A percentile compares a stretch with the other conserved stretches of the same genome.
phyloP scores from a whole-genome alignment of 1,140 invertebrate species.

The Drosophila kohkoa region DNA sequence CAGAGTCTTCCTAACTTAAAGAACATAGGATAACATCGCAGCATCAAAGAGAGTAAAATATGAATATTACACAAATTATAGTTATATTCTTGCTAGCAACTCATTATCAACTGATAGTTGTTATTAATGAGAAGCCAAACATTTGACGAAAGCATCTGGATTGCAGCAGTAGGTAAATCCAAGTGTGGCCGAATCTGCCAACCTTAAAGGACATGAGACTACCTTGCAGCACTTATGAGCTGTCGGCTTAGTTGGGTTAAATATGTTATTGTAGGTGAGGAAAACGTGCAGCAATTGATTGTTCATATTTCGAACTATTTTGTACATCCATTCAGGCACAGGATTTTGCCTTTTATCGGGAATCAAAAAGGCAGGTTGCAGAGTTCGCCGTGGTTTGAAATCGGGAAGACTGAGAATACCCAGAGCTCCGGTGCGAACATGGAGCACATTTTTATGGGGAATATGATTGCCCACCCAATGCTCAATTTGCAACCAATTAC shows the following conservation, averaged over 20 bases:
- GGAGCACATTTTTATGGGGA: slow-evolving; percentile 2
- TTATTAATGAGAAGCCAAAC: neutral
- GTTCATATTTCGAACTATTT: slow-evolving; percentile 18
- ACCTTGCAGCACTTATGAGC: neutral
- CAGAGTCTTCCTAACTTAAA: too few relatives aligned
- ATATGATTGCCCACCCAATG: slow-evolving; percentile 12
- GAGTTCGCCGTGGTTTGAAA: neutral
- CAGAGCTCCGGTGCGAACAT: slow-evolving; percentile 28
- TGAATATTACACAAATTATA: too few relatives aligned
- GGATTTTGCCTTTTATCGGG: neutral
- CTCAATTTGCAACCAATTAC: slow-evolving; percentile 41
- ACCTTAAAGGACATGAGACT: neutral
- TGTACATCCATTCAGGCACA: slow-evolving; percentile 44
- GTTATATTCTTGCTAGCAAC: too few relatives aligned
- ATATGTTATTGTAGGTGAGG: slow-evolving; percentile 36
- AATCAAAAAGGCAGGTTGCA: slow-evolving; percentile 10
- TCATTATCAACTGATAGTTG: too few relatives aligned
- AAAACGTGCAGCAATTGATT: slow-evolving; percentile 23
- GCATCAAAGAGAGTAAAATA: too few relatives aligned
- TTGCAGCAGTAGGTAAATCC: slow-evolving; percentile 9
- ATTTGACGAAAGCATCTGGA: neutral
- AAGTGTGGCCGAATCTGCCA: neutral
- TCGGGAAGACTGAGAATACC: slow-evolving; percentile 14
- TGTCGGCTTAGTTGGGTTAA: neutral
- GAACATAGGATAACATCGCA: too few relatives aligned